Conservation (phyloP, 2,888 invertebrate species). For the Piscicola geometra region DNA sequence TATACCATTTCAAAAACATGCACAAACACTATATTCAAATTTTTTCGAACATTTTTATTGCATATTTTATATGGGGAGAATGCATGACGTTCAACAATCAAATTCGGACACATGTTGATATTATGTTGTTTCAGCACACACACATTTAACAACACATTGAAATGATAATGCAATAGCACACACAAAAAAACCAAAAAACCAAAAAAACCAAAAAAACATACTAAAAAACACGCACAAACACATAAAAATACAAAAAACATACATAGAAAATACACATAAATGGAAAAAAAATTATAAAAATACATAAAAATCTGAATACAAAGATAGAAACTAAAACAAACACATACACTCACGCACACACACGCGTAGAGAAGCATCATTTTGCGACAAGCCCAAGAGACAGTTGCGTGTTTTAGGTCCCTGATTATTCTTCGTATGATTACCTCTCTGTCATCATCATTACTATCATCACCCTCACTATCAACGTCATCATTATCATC, state of each 20-base stretch:
- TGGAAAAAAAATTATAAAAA: not conserved
- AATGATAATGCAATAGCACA: too few species aligned
- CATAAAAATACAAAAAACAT: not conserved
- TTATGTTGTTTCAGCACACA: too few species aligned
- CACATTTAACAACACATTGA: too few species aligned
- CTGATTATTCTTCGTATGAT: slow-evolving; percentile 1
- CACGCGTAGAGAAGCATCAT: not conserved
- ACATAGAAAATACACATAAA: not conserved
- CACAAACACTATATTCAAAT: too few species aligned
- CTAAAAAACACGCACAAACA: not conserved
- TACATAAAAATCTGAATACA: not conserved
- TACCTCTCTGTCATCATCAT: slow-evolving; percentile 3
- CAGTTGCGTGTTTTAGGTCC: not conserved
- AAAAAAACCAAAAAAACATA: too few species aligned
- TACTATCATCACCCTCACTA: not conserved
- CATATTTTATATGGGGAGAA: too few species aligned
- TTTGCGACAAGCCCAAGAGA: not conserved
- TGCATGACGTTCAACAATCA: too few species aligned
- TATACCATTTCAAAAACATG: too few species aligned
- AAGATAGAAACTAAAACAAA: not conserved
- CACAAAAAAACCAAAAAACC: too few species aligned
- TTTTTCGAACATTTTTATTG: too few species aligned
- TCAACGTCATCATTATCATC: slow-evolving; percentile 5
- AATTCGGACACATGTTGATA: too few species aligned
- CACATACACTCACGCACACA: not conserved